Base-by-base conservation (phyloP, 2,888 invertebrate genomes). In the Nymphalis c-album region DNA sequence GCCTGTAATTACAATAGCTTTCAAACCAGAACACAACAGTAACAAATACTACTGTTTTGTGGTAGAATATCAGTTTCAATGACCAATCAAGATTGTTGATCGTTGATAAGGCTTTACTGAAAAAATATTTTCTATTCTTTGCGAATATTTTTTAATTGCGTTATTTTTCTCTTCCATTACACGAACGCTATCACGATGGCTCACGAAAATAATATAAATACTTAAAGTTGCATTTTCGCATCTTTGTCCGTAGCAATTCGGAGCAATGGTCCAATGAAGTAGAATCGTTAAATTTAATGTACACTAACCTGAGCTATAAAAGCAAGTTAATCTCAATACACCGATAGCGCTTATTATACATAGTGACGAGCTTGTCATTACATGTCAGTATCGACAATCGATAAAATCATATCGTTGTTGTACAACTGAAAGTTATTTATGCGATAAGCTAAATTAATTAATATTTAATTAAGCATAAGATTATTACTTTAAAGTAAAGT, bases 321-420 rank as follows among this genome's bases (percentile, higher is more conserved):
- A 84, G 80, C 85, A 81, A 85, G 88, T 91, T 91, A 92, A 92
- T 92, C 91, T 91, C 90, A 90, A 92, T 92, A 91, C 91, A 88
- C 86, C 88, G 88, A 91, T 91, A 87, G 90, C 84, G 85, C 86
- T 90, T 91, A 91, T 90, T 89, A 88, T 84, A 71, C 76, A 40
- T 83, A 90, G 88, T 78, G 88, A 76, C 79, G 88, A 71, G 8
- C 68, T 22, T 57, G 46, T 53, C 60, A 63, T 64, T 65, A 40
- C 60, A 48, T 55, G 1, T 22, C 5, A 18, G 13, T 35, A 35
- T 60, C 53, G 58, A 67, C 64, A 67, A 60, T 76, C 71, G 74
- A 55, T 55, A 35, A 17, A 13, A 6, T 31, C 6, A 6, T 26
- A 31, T 31, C 26, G 26, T 31, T 31, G 26, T 31, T 31, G 1